Conservation (phyloP, 2,888 invertebrate genomes). For the Erebia aethiops region DNA sequence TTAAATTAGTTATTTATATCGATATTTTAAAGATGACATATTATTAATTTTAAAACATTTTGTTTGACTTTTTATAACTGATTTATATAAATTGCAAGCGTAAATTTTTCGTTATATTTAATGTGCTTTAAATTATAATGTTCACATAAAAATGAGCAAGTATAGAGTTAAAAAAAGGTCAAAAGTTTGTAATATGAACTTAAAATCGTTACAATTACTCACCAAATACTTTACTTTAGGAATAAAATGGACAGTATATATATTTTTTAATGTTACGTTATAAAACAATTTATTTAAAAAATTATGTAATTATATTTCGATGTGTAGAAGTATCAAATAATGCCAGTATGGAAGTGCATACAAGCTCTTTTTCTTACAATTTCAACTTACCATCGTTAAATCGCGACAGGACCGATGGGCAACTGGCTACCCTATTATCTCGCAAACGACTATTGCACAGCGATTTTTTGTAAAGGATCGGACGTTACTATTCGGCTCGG, state of each 20-base stretch:
- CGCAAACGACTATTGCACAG: too few relatives aligned
- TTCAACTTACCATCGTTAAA: slow-evolving; percentile 18
- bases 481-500: too few relatives aligned
- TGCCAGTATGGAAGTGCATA: slow-evolving; percentile 74
- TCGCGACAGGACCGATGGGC: slow-evolving; percentile 18
- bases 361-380: slow-evolving; percentile 8
- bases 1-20: background rate
- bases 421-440: background rate
- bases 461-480: too few relatives aligned
- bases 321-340: slow-evolving; percentile 48
- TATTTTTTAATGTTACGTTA: background rate
- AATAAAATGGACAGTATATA: background rate
- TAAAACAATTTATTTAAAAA: background rate
- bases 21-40: background rate
- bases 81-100: too few relatives aligned
- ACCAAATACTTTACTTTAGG: background rate
- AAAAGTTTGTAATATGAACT: too few relatives aligned
- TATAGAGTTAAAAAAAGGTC: background rate
- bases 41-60: too few relatives aligned
- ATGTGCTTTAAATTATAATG: background rate
- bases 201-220: background rate
- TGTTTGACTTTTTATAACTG: too few relatives aligned
- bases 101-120: background rate
- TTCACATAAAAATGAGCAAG: too few relatives aligned
- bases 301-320: slow-evolving; percentile 16